These are phyloP conservation scores for Loris lydekkerianus DNA, from an alignment of 2,797 vertebrate species.

Conservation along the genomic window DNA sequence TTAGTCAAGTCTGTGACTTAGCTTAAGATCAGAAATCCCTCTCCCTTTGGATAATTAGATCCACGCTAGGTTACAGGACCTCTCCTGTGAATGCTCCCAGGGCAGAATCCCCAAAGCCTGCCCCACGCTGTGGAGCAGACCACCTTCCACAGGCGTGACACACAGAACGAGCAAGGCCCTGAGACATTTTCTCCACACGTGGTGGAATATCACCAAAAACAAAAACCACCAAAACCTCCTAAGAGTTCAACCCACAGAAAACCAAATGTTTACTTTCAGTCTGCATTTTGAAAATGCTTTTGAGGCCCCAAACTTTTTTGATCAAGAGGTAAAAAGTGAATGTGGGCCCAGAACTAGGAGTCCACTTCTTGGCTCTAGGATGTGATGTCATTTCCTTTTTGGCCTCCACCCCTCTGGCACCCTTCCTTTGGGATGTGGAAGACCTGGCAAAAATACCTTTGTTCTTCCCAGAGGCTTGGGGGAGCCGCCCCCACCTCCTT, in stretches of 20 bases:
- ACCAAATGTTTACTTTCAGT: not conserved
- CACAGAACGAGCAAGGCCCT: not conserved
- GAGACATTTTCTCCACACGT: not conserved
- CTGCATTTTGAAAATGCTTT: conserved; percentile 33
- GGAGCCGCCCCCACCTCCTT: not conserved
- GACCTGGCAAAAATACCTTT: conserved; percentile 52
- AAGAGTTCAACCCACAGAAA: not conserved
- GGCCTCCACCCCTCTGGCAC: conserved; percentile 58
- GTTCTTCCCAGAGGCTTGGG: conserved; percentile 16
- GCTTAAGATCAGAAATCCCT: conserved; percentile 2
- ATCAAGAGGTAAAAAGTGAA: not conserved
- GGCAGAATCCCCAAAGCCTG: not conserved
- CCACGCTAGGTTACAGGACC: not conserved
- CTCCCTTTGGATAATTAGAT: not conserved
- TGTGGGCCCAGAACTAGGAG: not conserved
- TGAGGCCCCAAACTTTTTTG: not conserved
- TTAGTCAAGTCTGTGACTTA: not conserved
- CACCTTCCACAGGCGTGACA: not conserved
- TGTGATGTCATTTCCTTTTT: conserved; percentile 67
- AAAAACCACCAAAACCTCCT: not conserved
- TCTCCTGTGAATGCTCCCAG: not conserved
- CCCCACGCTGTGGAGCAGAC: not conserved
- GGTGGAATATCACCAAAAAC: not conserved
- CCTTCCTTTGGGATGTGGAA: conserved; percentile 73
- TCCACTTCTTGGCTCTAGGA: not conserved